These are phyloP conservation scores for Zeus faber DNA, from an alignment of 2,113 vertebrate species.

Conservation along the genomic window DNA sequence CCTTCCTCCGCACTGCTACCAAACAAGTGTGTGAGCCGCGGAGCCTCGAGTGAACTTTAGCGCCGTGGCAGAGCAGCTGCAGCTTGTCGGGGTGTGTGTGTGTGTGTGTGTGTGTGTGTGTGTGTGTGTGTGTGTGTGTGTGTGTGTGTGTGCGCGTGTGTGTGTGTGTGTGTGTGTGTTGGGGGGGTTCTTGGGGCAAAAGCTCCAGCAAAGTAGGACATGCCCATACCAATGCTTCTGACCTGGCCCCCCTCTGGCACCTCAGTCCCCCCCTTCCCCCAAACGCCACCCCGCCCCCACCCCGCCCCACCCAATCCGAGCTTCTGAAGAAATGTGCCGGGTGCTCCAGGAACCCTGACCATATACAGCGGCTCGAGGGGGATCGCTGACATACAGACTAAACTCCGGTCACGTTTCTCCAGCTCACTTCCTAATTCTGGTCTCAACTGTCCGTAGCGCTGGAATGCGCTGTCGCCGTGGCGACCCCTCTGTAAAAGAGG, in stretches of 20 bases:
- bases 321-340: slow-evolving; percentile 38
- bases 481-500: slow-evolving; percentile 3
- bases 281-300: slow-evolving; percentile 15
- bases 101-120: too few relatives aligned
- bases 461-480: slow-evolving; percentile 36
- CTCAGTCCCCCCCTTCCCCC: background rate
- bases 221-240: slow-evolving; percentile 11
- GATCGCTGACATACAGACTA: slow-evolving; percentile 26
- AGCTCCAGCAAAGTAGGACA: slow-evolving; percentile 21
- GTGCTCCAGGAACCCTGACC: slow-evolving; percentile 60
- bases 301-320: slow-evolving; percentile 9
- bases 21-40: slow-evolving; percentile 40
- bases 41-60: slow-evolving; percentile 62
- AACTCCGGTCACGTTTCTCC: slow-evolving; percentile 47
- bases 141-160: background rate
- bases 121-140: too few relatives aligned
- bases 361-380: slow-evolving; percentile 54
- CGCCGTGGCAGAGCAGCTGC: slow-evolving; percentile 30
- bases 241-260: slow-evolving; percentile 28
- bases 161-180: slow-evolving; percentile 1
- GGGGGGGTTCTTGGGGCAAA: background rate
- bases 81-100: slow-evolving; percentile 4
- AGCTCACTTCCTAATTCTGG: slow-evolving; percentile 16
- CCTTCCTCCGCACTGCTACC: slow-evolving; percentile 19
- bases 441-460: slow-evolving; percentile 15